Evolutionary conservation across 2,797 vertebrate genomes (phyloP).

Genomic region (Artibeus lituratus): DNA sequence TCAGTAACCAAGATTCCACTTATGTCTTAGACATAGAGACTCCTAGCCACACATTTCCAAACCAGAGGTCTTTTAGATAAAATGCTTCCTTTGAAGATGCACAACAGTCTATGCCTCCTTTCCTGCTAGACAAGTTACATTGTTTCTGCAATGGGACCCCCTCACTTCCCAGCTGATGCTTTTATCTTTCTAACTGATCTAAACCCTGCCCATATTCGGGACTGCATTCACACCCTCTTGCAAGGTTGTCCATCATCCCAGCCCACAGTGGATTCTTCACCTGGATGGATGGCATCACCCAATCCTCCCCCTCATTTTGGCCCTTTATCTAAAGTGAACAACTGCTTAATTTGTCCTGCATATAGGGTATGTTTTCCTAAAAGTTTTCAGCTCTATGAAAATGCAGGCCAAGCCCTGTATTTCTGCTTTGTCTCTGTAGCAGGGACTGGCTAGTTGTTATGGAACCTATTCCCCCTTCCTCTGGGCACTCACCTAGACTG

Average conservation of each 20-base stretch:
- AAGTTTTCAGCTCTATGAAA: neutral
- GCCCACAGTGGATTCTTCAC: neutral
- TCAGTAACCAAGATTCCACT: neutral
- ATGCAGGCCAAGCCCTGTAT: neutral
- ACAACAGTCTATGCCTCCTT: neutral
- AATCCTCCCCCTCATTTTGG: neutral
- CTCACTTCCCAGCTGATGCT: neutral
- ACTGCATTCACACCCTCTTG: neutral
- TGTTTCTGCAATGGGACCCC: neutral
- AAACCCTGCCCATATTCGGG: neutral
- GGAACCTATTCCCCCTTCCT: neutral
- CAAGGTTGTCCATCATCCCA: neutral
- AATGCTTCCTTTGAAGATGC: neutral
- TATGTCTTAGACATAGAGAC: neutral
- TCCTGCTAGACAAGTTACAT: neutral
- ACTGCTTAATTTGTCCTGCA: neutral
- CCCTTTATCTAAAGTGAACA: neutral
- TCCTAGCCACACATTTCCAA: neutral
- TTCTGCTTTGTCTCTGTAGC: neutral
- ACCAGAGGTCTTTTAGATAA: neutral
- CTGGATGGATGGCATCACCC: neutral
- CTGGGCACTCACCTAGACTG: neutral
- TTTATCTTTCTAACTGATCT: neutral
- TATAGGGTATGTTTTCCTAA: neutral
- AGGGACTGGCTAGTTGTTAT: neutral